A percentile compares a stretch with the other conserved stretches of the same genome.
phyloP scores from a whole-genome alignment of 2,113 vertebrate genomes.

The Urocolius indicus region DNA sequence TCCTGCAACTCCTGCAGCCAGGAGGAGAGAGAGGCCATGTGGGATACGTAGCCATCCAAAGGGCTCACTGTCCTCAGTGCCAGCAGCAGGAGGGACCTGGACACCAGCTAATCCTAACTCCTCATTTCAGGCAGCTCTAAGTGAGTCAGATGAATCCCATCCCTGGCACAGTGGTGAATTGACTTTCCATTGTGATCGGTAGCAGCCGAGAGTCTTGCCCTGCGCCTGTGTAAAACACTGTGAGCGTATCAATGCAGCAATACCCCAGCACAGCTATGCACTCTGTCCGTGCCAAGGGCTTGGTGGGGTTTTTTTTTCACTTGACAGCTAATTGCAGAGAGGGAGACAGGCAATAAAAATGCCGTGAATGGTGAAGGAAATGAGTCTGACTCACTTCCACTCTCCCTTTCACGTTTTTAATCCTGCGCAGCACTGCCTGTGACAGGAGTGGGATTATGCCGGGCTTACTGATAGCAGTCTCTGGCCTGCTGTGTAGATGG shows the following conservation, averaged over 20 bases:
- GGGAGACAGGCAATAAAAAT: conserved; percentile 43
- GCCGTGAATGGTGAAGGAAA: conserved; percentile 50
- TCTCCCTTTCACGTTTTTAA: conserved; percentile 54
- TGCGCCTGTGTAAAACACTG: neutral
- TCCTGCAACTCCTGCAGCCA: neutral
- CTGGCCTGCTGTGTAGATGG: neutral
- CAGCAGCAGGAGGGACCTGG: neutral
- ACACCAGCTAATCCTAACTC: neutral
- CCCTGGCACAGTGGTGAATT: neutral
- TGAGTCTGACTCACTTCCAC: conserved; percentile 59
- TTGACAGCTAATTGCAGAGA: conserved; percentile 19
- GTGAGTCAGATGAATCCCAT: neutral
- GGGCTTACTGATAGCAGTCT: conserved; percentile 33
- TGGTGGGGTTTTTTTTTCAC: neutral
- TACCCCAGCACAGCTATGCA: neutral
- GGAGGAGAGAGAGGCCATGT: neutral
- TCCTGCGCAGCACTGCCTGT: neutral
- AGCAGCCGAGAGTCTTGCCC: neutral
- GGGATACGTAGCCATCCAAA: neutral
- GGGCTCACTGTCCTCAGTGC: neutral
- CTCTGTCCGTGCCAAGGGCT: neutral
- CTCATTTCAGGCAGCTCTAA: neutral
- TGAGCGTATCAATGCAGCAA: neutral
- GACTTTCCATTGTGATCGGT: neutral
- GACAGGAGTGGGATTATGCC: conserved; percentile 39